Base-by-base conservation (phyloP, 2,797 vertebrate genomes). In the Yasuhikotakia modesta region DNA sequence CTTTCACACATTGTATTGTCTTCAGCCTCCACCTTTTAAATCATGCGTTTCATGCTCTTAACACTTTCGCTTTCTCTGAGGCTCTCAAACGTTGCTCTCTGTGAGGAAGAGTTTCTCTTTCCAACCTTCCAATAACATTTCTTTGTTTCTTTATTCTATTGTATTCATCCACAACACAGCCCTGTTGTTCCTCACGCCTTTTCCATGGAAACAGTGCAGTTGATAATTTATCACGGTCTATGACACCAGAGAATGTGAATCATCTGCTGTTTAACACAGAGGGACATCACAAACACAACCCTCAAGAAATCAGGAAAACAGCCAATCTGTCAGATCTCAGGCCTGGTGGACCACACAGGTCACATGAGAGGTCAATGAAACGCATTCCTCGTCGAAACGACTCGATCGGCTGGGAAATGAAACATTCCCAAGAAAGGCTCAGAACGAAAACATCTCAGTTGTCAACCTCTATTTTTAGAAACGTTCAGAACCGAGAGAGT, bases 61-160 rank as follows among this genome's bases (percentile, higher is more conserved):
- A 30, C 68, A 65, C 68, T 78, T 78, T 78, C 58, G 57, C 61
- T 71, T 78, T 78, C 76, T 53, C 13, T 21, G 8, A 4, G 2
- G 27, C 43, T 69, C 27, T n/a, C 43, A 8, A 22, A 11, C 13
- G 5, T 14, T 10, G 55, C 16, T 10, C 5, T 67, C 16, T 32
- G 22, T 7, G 13, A 16, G 2, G 24, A 13, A 0, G 24, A 0
- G 5, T 16, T 50, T 45, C 22, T 55, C 57, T n/a, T 22, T 24
- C 3, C 63, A 45, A 64, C 22, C 32, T 16, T 16, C 21, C 17
- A 21, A 78, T 78, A 43, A 46, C 58, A 71, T 64, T 71, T 71
- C 68, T 57, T 22, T 30, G 13, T 22, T 43, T 19, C 14, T 55
- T 53, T 19, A 12, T 30, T 21, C 52, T 30, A 21, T 55, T 30